These are phyloP conservation scores for Pollenia angustigena DNA, from an alignment of 2,888 invertebrate species.

Conservation along the genomic window DNA sequence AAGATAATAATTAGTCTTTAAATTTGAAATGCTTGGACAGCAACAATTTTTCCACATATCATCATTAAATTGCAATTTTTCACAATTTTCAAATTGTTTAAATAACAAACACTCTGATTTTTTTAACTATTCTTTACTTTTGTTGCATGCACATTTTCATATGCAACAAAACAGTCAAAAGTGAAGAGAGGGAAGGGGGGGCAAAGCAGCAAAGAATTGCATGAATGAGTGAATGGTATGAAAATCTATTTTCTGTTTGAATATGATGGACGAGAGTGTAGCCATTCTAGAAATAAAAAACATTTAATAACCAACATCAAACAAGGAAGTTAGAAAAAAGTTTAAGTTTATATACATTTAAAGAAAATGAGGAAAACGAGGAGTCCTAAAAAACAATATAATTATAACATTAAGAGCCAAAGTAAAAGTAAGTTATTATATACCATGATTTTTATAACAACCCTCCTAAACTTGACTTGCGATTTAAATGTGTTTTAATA, in stretches of 20 bases:
- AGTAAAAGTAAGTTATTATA: neutral
- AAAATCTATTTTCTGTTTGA: conserved; percentile 66
- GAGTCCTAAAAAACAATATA: neutral
- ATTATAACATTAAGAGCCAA: neutral
- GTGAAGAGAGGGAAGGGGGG: neutral
- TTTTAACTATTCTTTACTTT: neutral
- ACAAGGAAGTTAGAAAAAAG: conserved; percentile 62
- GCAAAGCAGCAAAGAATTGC: conserved; percentile 9
- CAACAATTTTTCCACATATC: conserved; percentile 74
- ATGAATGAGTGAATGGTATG: conserved; percentile 57
- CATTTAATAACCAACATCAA: conserved; percentile 59
- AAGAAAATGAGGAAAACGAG: conserved; percentile 8
- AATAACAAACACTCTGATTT: conserved; percentile 67
- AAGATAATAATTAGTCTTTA: conserved; percentile 69
- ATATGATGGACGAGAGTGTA: conserved; percentile 70
- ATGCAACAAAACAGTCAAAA: conserved; percentile 12
- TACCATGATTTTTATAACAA: neutral
- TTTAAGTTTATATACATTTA: conserved; percentile 47
- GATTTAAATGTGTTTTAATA: conserved; percentile 5
- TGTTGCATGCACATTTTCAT: conserved; percentile 37
- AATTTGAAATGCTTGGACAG: conserved; percentile 73
- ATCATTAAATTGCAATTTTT: conserved; percentile 81
- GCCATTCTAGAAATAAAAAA: conserved; percentile 36
- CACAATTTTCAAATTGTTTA: conserved; percentile 77
- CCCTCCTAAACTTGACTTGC: conserved; percentile 9